Percentiles rank a stretch among this genome's conserved stretches.
Evolutionary conservation across 1,140 invertebrate genomes (phyloP).

Genomic region (Neotoxoptera formosana): DNA sequence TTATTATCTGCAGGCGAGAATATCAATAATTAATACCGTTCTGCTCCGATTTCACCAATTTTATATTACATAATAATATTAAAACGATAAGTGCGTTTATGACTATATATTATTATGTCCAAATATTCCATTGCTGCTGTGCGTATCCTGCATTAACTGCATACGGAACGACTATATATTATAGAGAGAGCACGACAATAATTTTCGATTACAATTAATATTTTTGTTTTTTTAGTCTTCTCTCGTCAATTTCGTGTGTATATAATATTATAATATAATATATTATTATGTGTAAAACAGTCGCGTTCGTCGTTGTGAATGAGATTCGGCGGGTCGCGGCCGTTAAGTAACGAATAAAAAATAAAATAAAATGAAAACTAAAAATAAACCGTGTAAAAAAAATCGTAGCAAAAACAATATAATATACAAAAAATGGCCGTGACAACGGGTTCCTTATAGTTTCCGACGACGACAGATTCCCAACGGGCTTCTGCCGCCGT

Average conservation of each 20-base stretch:
- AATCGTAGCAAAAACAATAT: neutral
- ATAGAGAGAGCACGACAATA: neutral
- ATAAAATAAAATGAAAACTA: neutral
- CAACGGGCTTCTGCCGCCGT: neutral
- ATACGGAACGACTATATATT: neutral
- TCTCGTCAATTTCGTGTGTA: neutral
- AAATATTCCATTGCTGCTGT: neutral
- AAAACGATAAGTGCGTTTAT: neutral
- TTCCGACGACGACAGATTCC: slow-evolving; percentile 11
- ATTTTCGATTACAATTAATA: neutral
- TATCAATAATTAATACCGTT: neutral
- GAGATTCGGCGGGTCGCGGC: neutral
- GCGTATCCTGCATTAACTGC: neutral
- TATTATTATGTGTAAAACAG: neutral
- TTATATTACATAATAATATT: neutral
- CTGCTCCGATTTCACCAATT: neutral
- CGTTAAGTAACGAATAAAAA: neutral
- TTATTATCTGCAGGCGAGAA: neutral
- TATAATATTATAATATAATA: neutral
- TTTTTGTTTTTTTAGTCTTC: neutral
- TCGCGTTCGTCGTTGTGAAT: too few species aligned
- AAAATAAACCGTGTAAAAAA: neutral
- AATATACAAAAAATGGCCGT: slow-evolving; percentile 4
- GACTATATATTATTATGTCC: neutral
- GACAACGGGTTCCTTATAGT: slow-evolving; percentile 27